Evolutionary conservation across 2,797 vertebrate species (phyloP).

Genomic region (Scyliorhinus canicula): DNA sequence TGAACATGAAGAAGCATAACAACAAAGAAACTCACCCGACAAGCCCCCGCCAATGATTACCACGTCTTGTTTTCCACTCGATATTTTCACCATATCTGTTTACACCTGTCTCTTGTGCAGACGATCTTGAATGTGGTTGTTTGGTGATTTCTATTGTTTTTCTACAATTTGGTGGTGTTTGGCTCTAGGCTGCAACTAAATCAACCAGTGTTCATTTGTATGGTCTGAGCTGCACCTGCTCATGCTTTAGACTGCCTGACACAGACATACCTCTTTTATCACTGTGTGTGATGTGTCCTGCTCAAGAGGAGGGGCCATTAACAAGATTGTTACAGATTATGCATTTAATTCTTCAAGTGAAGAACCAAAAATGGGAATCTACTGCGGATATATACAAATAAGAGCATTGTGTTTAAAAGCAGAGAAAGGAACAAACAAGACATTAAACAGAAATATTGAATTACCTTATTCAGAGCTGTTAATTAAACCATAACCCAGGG

Average conservation of each 20-base stretch:
- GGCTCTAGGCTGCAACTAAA: neutral
- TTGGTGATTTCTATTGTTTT: neutral
- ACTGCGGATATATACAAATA: neutral
- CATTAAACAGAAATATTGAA: neutral
- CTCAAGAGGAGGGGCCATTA: slow-evolving; percentile 9
- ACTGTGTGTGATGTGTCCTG: neutral
- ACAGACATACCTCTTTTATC: neutral
- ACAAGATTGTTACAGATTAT: neutral
- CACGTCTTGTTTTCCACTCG: slow-evolving; percentile 27
- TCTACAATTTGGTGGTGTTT: neutral
- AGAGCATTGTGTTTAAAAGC: neutral
- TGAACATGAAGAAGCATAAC: neutral
- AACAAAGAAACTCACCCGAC: slow-evolving; percentile 19
- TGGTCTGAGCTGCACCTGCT: neutral
- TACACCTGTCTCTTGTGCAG: neutral
- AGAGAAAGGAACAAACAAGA: neutral
- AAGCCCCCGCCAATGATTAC: slow-evolving; percentile 32
- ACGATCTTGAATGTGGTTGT: too few species aligned
- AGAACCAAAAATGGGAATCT: slow-evolving; percentile 17
- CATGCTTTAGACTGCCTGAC: neutral
- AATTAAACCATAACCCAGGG: neutral
- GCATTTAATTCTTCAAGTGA: neutral
- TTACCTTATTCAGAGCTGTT: neutral
- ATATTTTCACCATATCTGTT: neutral
- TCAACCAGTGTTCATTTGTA: neutral